Evolutionary conservation across 1,140 invertebrate genomes (phyloP).

Genomic region (Drosophila murphyi): DNA sequence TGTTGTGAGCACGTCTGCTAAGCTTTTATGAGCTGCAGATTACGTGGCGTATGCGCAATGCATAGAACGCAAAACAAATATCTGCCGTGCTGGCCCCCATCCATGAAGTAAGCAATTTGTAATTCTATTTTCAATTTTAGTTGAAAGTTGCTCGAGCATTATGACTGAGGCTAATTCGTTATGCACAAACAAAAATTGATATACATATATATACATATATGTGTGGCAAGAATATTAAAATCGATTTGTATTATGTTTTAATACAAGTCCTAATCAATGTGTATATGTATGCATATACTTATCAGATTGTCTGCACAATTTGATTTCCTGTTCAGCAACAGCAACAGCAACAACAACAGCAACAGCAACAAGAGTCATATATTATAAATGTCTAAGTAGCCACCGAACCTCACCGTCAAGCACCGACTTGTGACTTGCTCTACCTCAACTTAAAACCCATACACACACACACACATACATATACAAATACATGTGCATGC

Average conservation of each 20-base stretch:
- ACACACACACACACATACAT: neutral
- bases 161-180: constrained; percentile 10
- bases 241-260: neutral
- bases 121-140: constrained; percentile 11
- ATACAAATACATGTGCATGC: neutral
- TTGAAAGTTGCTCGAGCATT: too few relatives aligned
- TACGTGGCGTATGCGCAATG: constrained; percentile 30
- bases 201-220: too few relatives aligned
- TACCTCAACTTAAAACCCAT: neutral
- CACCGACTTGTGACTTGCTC: neutral
- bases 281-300: neutral
- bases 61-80: neutral
- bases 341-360: neutral
- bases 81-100: neutral
- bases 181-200: constrained; percentile 20
- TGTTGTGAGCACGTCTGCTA: neutral
- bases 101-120: constrained; percentile 16
- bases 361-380: constrained; percentile 11
- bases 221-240: constrained; percentile 7
- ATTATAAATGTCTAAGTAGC: constrained; percentile 37
- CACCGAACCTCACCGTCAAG: neutral
- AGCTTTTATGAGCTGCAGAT: neutral
- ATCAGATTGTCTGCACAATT: neutral
- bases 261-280: neutral
- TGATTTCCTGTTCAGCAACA: constrained; percentile 21